These are phyloP conservation scores for Nibea coibor DNA, from an alignment of 2,113 vertebrate genomes.

Conservation along the genomic window DNA sequence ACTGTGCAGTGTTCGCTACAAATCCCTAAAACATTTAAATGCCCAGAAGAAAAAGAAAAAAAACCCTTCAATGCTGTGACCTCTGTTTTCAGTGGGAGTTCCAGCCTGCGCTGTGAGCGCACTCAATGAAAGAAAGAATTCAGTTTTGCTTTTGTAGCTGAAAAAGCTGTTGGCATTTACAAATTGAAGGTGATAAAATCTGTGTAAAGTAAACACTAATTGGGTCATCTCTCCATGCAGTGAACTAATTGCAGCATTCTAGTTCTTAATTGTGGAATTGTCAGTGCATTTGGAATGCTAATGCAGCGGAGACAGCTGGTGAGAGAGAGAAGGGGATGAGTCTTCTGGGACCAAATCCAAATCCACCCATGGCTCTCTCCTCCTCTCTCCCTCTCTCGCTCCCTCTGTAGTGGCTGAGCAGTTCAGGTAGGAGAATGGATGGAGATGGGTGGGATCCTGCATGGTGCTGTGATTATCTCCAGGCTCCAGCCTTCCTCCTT, in stretches of 20 bases:
- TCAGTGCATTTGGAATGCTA: constrained; percentile 75
- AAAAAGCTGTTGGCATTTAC: constrained; percentile 51
- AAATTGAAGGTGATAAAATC: constrained; percentile 63
- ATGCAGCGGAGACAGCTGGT: constrained; percentile 78
- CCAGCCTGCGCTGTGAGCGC: background rate
- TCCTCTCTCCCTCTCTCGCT: background rate
- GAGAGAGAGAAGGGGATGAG: constrained; percentile 40
- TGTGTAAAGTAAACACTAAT: constrained; percentile 71
- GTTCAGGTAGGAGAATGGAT: constrained; percentile 23
- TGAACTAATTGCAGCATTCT: constrained; percentile 77
- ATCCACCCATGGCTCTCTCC: constrained; percentile 47
- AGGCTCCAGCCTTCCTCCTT: constrained; percentile 32
- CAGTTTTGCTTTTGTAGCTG: constrained; percentile 15
- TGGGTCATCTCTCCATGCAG: constrained; percentile 69
- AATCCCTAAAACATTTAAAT: background rate
- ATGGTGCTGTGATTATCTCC: constrained; percentile 61
- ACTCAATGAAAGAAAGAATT: constrained; percentile 7
- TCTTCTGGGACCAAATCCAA: constrained; percentile 77
- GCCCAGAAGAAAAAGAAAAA: background rate
- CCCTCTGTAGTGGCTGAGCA: constrained; percentile 2
- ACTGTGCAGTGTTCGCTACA: background rate
- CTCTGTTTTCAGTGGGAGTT: constrained; percentile 1
- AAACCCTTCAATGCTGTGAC: background rate
- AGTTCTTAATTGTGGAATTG: constrained; percentile 80
- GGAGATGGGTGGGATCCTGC: background rate